Base-by-base conservation (phyloP, 1,140 invertebrate genomes). In the Colletes gigas region DNA sequence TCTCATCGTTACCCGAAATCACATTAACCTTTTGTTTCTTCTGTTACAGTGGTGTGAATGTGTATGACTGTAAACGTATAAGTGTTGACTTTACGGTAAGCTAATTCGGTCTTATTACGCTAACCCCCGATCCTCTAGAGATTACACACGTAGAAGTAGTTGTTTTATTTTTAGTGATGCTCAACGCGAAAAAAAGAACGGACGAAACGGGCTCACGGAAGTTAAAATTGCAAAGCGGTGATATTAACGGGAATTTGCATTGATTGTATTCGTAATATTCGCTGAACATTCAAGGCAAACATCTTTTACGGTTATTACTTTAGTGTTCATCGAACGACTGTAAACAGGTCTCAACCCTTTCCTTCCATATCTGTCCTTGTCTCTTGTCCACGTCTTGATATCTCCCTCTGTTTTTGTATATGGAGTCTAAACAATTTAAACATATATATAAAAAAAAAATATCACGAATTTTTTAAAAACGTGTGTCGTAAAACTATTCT, bases 11-110 rank as follows among this genome's bases (percentile, higher is more conserved):
- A 69, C 14, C 10, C 5, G 17, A 19, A n/a, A 2, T 9, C 10
- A 50, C 68, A 63, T 72, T 76, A 85, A 84, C 30, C 44, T 68
- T 17, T 57, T 73, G 62, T 78, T 87, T 78, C 55, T 78, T 88
- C 60, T 91, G 88, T 91, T 90, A 76, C 87, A 91, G 88, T 77
- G 76, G 78, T 69, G 47, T 87, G 83, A 85, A 76, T 87, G 85
- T 62, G 68, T 65, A n/a, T 84, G 68, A 44, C 4, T 87, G 78
- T 41, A 50, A 60, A 65, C 44, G 50, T 70, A 5, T 63, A 69
- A 62, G 55, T 63, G 68, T 63, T 39, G 19, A 41, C 15, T 60
- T 62, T 54, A 63, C 39, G 30, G 59, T 63, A 74, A 74, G 21
- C 21, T 21, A 47, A 17, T 59, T 70, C 75, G 30, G 9, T 70